phyloP scores from a whole-genome alignment of 1,140 invertebrate species.

The Trichonephila clavata region DNA sequence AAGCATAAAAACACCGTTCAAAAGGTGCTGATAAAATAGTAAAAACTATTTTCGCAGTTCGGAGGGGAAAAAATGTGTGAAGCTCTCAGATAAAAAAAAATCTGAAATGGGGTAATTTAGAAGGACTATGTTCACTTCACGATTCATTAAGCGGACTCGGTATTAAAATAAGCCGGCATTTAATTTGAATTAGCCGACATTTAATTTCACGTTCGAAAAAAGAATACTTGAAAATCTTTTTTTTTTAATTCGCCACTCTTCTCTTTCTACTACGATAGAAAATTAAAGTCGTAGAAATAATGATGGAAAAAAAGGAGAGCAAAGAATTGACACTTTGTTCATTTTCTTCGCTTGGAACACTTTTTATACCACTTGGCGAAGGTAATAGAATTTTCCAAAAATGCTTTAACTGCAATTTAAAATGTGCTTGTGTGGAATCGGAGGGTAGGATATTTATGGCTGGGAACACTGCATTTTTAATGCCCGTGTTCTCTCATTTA shows the following conservation, averaged over 20 bases:
- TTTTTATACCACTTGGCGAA: slow-evolving; percentile 7
- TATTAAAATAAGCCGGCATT: slow-evolving; percentile 73
- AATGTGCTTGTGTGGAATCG: slow-evolving; percentile 19
- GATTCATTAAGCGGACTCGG: slow-evolving; percentile 64
- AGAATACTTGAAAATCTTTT: slow-evolving; percentile 23
- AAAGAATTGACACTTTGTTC: slow-evolving; percentile 72
- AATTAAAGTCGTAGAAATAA: slow-evolving; percentile 70
- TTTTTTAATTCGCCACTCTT: slow-evolving; percentile 34
- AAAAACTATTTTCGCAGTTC: slow-evolving; percentile 63
- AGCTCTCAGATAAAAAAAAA: slow-evolving; percentile 54
- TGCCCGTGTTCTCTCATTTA: neutral
- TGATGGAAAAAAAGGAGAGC: neutral
- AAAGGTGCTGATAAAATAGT: slow-evolving; percentile 61
- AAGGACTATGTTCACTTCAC: slow-evolving; percentile 63
- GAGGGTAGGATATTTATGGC: neutral
- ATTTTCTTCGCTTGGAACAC: slow-evolving; percentile 41
- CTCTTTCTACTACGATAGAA: slow-evolving; percentile 34
- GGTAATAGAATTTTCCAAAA: slow-evolving; percentile 68
- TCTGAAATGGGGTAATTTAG: slow-evolving; percentile 70
- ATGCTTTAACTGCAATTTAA: slow-evolving; percentile 64
- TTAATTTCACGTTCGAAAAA: slow-evolving; percentile 63
- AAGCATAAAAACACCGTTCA: slow-evolving; percentile 40
- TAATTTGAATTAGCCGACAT: slow-evolving; percentile 75
- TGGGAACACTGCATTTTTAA: slow-evolving; percentile 21
- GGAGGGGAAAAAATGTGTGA: slow-evolving; percentile 10